Conservation (phyloP, 2,113 vertebrate genomes). For the Copsychus sechellarum region DNA sequence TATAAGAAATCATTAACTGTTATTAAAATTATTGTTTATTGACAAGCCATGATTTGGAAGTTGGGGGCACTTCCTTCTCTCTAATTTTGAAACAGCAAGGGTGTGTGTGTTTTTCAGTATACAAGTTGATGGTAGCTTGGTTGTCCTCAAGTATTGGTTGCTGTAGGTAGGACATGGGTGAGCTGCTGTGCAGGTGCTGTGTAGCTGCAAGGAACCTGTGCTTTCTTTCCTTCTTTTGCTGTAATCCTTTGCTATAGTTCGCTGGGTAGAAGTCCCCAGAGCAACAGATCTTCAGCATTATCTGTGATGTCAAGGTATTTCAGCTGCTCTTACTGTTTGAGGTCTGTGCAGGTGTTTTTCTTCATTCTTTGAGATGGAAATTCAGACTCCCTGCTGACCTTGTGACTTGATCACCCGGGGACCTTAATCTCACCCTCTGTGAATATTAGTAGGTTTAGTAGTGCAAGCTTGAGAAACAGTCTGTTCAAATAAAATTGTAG, state of each 20-base stretch:
- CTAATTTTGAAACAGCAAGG: not conserved
- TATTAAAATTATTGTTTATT: not conserved
- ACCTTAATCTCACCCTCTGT: not conserved
- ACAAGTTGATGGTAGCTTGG: not conserved
- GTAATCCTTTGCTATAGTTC: not conserved
- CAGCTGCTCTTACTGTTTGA: not conserved
- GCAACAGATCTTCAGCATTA: not conserved
- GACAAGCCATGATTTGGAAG: not conserved
- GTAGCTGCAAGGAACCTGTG: not conserved
- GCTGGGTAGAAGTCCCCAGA: not conserved
- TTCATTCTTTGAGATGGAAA: not conserved
- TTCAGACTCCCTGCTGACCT: not conserved
- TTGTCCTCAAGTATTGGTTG: not conserved
- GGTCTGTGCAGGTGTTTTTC: not conserved
- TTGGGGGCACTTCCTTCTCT: not conserved
- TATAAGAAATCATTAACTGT: not conserved
- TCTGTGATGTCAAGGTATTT: not conserved
- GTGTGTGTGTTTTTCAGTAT: not conserved
- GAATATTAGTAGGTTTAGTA: not conserved
- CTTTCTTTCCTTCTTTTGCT: not conserved
- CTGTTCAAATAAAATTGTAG: not conserved
- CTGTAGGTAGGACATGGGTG: not conserved
- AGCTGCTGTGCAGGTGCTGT: not conserved
- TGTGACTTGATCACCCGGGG: not conserved
- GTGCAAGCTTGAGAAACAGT: not conserved